phyloP scores from a whole-genome alignment of 2,888 invertebrate genomes.

The Empis livida region DNA sequence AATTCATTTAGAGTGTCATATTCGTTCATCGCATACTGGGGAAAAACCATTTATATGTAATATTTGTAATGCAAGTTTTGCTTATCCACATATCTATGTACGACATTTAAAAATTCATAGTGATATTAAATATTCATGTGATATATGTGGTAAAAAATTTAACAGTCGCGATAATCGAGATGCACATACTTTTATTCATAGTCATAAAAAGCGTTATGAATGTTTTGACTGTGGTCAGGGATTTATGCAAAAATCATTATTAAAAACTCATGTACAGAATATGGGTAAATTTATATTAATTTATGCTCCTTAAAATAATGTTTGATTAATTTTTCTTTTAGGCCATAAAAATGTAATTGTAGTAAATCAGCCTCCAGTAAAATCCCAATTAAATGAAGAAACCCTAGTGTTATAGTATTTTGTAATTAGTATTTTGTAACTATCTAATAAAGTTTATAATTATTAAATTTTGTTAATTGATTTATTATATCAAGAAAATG shows the following conservation, averaged over 20 bases:
- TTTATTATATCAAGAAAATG: too few relatives aligned
- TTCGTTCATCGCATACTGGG: conserved; percentile 70
- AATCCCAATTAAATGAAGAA: too few relatives aligned
- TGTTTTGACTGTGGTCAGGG: conserved; percentile 69
- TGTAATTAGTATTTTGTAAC: too few relatives aligned
- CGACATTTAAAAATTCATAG: conserved; percentile 61
- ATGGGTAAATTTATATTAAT: conserved; percentile 16
- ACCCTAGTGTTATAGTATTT: too few relatives aligned
- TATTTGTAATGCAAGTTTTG: conserved; percentile 63
- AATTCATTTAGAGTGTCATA: conserved; percentile 65
- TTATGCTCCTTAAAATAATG: too few relatives aligned
- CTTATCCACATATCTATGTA: conserved; percentile 71
- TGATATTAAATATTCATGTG: conserved; percentile 60
- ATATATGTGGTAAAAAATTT: conserved; percentile 74
- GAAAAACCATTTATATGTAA: conserved; percentile 63
- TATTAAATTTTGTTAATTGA: too few relatives aligned
- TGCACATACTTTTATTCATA: conserved; percentile 73
- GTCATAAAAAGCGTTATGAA: conserved; percentile 76
- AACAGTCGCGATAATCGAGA: conserved; percentile 74
- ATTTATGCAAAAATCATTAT: conserved; percentile 68
- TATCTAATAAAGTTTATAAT: too few relatives aligned
- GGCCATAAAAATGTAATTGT: too few relatives aligned
- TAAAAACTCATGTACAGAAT: conserved; percentile 62
- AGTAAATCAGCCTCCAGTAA: too few relatives aligned
- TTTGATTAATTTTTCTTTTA: too few relatives aligned